A percentile compares a stretch with the other conserved stretches of the same genome.
These are phyloP conservation scores for Sarcoramphus papa DNA, from an alignment of 2,797 vertebrate species.

Conservation along the genomic window DNA sequence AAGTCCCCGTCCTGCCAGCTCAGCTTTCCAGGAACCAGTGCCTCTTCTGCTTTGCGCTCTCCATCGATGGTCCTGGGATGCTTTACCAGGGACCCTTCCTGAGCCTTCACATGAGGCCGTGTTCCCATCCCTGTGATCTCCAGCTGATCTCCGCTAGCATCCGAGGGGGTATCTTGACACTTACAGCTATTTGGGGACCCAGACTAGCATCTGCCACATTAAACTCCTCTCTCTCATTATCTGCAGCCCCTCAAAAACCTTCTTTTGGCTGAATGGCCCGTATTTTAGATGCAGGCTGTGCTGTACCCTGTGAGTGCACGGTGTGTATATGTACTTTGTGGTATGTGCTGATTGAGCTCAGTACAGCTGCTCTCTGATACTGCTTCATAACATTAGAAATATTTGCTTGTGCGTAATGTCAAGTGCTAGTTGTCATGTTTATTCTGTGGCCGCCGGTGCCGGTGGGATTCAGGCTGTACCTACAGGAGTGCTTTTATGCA, in stretches of 20 bases:
- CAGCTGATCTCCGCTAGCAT: background rate
- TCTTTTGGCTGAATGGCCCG: background rate
- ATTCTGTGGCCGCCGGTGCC: background rate
- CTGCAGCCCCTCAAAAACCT: background rate
- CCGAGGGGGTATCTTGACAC: background rate
- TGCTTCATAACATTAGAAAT: constrained; percentile 35
- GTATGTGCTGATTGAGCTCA: background rate
- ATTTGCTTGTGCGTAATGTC: background rate
- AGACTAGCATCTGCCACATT: background rate
- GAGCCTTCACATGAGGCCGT: background rate
- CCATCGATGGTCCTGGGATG: rapidly evolving
- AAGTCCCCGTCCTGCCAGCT: background rate
- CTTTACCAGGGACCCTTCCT: background rate
- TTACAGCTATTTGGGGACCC: background rate
- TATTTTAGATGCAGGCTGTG: background rate
- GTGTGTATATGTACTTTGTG: constrained; percentile 13
- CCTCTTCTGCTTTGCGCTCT: background rate
- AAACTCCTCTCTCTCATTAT: background rate
- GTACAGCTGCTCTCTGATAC: background rate
- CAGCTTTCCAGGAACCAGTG: background rate
- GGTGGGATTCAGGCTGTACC: background rate
- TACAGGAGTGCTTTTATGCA: constrained; percentile 9
- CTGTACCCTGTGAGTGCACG: background rate
- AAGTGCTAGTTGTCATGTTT: constrained; percentile 12
- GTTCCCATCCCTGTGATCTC: background rate